Base-by-base conservation (phyloP, 2,113 vertebrate species). In the Vanacampus margaritifer region DNA sequence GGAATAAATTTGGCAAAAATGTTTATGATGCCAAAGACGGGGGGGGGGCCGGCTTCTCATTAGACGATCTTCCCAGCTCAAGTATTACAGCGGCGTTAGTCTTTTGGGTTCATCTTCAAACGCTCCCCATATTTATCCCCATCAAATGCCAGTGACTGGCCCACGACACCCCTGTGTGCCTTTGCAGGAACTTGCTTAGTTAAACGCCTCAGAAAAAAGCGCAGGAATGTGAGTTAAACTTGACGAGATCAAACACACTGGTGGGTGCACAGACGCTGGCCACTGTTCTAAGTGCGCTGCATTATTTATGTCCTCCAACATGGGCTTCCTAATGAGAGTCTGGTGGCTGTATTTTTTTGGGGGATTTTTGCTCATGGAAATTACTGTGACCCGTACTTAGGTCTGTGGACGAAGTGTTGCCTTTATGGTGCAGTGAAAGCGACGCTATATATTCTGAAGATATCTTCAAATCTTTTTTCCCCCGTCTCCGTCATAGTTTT, bases 71-170 rank as follows among this genome's bases (percentile, higher is more conserved):
- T 79, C 78, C 78, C 81, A 16, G 81, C 85, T 83, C 89, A 82
- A 84, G 88, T 85, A 80, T 82, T 89, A 74, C 69, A 83, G 89
- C 79, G 26, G 78, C 86, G 83, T 87, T 87, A 85, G 86, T 88
- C 89, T 90, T 90, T 84, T 88, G 89, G 91, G 90, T 92, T 87
- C 78, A 75, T 88, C 90, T 92, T 93, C 90, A 93, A 93, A 92
- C 82, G 72, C 61, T 88, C 76, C 76, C 82, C 82, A 84, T 92
- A 90, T 92, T 91, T 91, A 92, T 90, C 82, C 79, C 84, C 84
- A 80, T 92, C 89, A 91, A 91, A 88, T 84, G 72, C 66, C 81
- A 82, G 77, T 72, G 87, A 84, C 88, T 89, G 81, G 81, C 82
- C 60, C 78, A 75, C 63, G 79, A 89, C 80, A 84, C 84, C 81